phyloP scores from a whole-genome alignment of 2,113 vertebrate species.

The Colossoma macropomum region DNA sequence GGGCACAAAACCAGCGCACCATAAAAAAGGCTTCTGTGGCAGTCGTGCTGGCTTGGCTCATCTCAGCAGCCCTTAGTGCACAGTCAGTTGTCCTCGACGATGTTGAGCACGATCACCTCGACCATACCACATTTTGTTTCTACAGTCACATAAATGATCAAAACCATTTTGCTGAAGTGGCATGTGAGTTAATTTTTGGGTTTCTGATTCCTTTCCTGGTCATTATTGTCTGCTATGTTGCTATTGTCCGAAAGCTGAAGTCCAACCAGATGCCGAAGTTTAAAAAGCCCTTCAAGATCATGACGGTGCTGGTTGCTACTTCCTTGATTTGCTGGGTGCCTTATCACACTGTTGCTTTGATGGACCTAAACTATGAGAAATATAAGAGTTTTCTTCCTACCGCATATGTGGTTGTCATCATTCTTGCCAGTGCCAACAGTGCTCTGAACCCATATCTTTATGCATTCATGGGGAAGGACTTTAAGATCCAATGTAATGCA shows the following conservation, averaged over 20 bases:
- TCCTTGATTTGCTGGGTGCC: constrained; percentile 89
- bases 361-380: constrained; percentile 70
- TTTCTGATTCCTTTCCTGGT: constrained; percentile 80
- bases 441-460: constrained; percentile 92
- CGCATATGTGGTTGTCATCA: constrained; percentile 40
- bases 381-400: not conserved
- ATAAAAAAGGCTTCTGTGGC: constrained; percentile 73
- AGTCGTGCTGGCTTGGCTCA: constrained; percentile 75
- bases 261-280: constrained; percentile 75
- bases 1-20: constrained; percentile 90
- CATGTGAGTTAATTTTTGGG: constrained; percentile 76
- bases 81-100: constrained; percentile 82
- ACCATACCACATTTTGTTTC: constrained; percentile 66
- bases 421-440: constrained; percentile 78
- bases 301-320: constrained; percentile 77
- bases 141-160: constrained; percentile 73
- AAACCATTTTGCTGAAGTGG: constrained; percentile 66
- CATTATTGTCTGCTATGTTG: constrained; percentile 80
- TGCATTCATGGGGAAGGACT: constrained; percentile 94
- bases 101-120: not conserved
- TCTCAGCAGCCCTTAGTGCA: constrained; percentile 78
- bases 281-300: constrained; percentile 83
- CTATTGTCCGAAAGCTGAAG: constrained; percentile 78
- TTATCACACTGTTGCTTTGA: constrained; percentile 79
- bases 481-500: constrained; percentile 76